phyloP scores from a whole-genome alignment of 2,888 invertebrate genomes.

The Tetragnatha montana region DNA sequence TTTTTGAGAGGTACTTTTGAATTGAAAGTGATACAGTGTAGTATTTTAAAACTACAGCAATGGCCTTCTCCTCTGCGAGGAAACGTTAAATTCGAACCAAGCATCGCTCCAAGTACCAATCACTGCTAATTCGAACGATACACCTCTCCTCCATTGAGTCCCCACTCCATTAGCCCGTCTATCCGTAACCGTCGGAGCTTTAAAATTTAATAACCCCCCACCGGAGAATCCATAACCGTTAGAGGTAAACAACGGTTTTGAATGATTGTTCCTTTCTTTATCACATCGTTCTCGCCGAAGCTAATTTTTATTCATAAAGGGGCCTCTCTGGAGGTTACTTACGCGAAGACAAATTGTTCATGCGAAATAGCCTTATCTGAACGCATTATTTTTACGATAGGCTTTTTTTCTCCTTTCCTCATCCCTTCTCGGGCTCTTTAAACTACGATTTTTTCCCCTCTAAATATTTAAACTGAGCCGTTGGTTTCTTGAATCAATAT shows the following conservation, averaged over 20 bases:
- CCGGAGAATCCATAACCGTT: slow-evolving; percentile 28
- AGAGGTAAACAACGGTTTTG: slow-evolving; percentile 63
- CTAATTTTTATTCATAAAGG: slow-evolving; percentile 69
- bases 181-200: slow-evolving; percentile 24
- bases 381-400: slow-evolving; percentile 66
- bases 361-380: slow-evolving; percentile 65
- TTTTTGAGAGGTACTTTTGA: too few relatives aligned
- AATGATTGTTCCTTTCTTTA: slow-evolving; percentile 55
- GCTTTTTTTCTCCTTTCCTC: slow-evolving; percentile 3
- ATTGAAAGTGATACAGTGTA: too few relatives aligned
- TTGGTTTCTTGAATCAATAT: slow-evolving; percentile 70
- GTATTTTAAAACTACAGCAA: too few relatives aligned
- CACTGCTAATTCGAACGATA: too few relatives aligned
- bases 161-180: background rate
- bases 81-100: too few relatives aligned
- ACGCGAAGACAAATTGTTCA: slow-evolving; percentile 66
- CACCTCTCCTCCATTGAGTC: too few relatives aligned
- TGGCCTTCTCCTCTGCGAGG: too few relatives aligned
- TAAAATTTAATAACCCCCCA: slow-evolving; percentile 50
- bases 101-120: too few relatives aligned
- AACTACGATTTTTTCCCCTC: slow-evolving; percentile 55
- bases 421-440: slow-evolving; percentile 43
- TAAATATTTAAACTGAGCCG: slow-evolving; percentile 70
- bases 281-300: slow-evolving; percentile 31
- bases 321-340: slow-evolving; percentile 44